phyloP scores from a whole-genome alignment of 1,140 invertebrate genomes.

The Heliothis subflexa region DNA sequence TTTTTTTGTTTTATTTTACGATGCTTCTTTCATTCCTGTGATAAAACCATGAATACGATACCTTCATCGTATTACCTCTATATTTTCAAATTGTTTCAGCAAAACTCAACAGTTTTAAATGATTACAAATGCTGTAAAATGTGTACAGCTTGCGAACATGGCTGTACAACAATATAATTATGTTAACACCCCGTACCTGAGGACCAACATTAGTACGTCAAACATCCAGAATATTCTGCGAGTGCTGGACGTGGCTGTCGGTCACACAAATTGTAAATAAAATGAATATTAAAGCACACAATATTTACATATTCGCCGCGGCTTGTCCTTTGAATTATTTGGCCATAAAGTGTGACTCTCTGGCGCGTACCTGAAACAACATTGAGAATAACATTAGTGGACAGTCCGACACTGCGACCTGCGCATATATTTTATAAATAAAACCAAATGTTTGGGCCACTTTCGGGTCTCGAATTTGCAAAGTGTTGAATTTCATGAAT shows the following conservation, averaged over 20 bases:
- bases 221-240: conserved; percentile 7
- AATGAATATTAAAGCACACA: conserved; percentile 35
- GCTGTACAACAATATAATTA: not conserved
- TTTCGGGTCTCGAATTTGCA: not conserved
- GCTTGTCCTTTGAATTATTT: conserved; percentile 21
- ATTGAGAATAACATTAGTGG: conserved; percentile 36
- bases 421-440: not conserved
- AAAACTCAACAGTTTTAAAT: not conserved
- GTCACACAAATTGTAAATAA: conserved; percentile 33
- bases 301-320: conserved; percentile 37
- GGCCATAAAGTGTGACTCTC: not conserved
- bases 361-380: conserved; percentile 51
- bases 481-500: conserved; percentile 15
- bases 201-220: conserved; percentile 1
- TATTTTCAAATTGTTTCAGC: not conserved
- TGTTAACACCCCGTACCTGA: not conserved
- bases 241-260: conserved; percentile 2
- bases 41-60: too few relatives aligned
- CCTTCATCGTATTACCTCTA: not conserved
- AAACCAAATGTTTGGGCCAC: not conserved
- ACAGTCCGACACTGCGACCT: conserved; percentile 5
- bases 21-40: too few relatives aligned
- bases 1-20: too few relatives aligned
- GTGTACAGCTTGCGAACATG: not conserved
- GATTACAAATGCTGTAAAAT: not conserved